Evolutionary conservation across 2,113 vertebrate species (phyloP).

Genomic region (western clawed frog (Xenopus tropicalis)): UCB_Xtro_10.0 CM004446.2:35912001-35912500

Average conservation of each 20-base stretch:
- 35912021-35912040: constrained; percentile 33
- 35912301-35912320: background rate
- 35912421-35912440: too few relatives aligned
- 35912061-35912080: constrained; percentile 44
- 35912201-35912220: constrained; percentile 36
- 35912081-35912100: constrained; percentile 43
- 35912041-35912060: constrained; percentile 40
- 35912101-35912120: constrained; percentile 45
- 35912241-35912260: constrained; percentile 9
- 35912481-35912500: too few relatives aligned
- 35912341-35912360: too few relatives aligned
- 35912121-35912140: constrained; percentile 47
- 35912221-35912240: constrained; percentile 30
- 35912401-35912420: too few relatives aligned
- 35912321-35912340: too few relatives aligned
- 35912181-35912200: constrained; percentile 35
- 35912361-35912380: too few relatives aligned
- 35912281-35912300: background rate
- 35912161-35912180: constrained; percentile 45
- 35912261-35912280: constrained; percentile 1
- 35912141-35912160: constrained; percentile 45
- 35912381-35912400: too few relatives aligned
- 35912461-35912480: background rate
- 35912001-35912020: constrained; percentile 27
- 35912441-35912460: too few relatives aligned